phyloP scores from a whole-genome alignment of 2,797 vertebrate genomes.

The Microtus obscurus region DNA sequence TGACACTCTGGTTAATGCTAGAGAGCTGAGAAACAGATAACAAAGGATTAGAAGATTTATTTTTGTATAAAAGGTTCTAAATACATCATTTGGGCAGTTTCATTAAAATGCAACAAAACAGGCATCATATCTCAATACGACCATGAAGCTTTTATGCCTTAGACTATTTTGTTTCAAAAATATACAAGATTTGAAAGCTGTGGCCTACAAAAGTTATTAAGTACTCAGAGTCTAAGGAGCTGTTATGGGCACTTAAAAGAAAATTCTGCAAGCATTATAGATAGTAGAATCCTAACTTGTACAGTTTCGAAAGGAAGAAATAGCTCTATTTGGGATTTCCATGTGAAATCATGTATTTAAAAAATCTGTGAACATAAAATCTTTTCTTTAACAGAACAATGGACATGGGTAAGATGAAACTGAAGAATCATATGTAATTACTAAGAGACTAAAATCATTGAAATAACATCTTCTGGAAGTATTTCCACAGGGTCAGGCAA shows the following conservation, averaged over 20 bases:
- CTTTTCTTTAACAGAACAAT: background rate
- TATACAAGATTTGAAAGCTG: background rate
- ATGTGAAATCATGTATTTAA: background rate
- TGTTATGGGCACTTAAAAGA: background rate
- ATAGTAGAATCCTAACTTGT: background rate
- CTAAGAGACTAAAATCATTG: background rate
- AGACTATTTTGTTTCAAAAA: background rate
- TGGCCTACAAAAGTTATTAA: background rate
- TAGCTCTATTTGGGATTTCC: background rate
- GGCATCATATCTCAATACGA: background rate
- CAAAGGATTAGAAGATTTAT: background rate
- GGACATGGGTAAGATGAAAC: background rate
- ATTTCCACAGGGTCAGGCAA: background rate
- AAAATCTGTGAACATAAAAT: background rate
- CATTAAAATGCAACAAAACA: background rate
- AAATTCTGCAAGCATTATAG: background rate
- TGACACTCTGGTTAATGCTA: too few species aligned
- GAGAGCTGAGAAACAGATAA: background rate
- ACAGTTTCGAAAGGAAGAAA: background rate
- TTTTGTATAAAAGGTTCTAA: background rate
- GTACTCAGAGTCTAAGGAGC: background rate
- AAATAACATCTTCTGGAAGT: background rate
- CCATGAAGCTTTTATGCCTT: background rate
- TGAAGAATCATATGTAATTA: background rate
- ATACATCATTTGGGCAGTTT: background rate